Evolutionary conservation across 2,113 vertebrate species (phyloP).

Genomic region (Ceratotherium simum): DNA sequence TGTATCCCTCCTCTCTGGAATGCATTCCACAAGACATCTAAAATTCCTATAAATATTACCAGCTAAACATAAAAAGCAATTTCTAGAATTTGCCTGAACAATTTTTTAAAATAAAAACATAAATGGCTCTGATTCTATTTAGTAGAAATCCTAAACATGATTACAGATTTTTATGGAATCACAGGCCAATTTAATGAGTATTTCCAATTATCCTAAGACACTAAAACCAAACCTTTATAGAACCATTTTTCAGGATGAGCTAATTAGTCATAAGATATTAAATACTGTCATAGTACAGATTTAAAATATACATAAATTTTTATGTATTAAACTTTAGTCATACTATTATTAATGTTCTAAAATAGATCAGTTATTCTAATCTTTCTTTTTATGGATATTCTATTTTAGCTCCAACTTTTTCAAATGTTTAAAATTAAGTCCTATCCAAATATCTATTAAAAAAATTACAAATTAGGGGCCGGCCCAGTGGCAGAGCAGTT

Average conservation of each 20-base stretch:
- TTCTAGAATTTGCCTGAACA: neutral
- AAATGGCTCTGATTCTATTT: constrained; percentile 7
- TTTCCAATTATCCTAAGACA: constrained; percentile 25
- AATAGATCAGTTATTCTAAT: neutral
- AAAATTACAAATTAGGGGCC: neutral
- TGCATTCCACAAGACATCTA: neutral
- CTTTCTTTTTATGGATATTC: neutral
- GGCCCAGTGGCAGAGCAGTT: too few species aligned
- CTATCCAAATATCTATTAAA: neutral
- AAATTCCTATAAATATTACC: neutral
- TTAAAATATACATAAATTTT: neutral
- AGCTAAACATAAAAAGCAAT: neutral
- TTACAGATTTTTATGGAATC: neutral
- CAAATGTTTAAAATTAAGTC: constrained; percentile 51
- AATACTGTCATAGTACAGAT: neutral
- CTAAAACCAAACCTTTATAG: neutral
- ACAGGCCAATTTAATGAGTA: neutral
- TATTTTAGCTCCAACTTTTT: neutral
- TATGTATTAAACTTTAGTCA: neutral
- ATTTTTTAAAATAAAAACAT: neutral
- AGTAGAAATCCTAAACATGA: neutral
- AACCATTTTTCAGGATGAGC: neutral
- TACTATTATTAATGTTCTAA: neutral
- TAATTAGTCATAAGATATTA: neutral
- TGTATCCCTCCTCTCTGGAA: neutral